Conservation (phyloP, 1,140 invertebrate species). For the Tetramorium simillimum region DNA sequence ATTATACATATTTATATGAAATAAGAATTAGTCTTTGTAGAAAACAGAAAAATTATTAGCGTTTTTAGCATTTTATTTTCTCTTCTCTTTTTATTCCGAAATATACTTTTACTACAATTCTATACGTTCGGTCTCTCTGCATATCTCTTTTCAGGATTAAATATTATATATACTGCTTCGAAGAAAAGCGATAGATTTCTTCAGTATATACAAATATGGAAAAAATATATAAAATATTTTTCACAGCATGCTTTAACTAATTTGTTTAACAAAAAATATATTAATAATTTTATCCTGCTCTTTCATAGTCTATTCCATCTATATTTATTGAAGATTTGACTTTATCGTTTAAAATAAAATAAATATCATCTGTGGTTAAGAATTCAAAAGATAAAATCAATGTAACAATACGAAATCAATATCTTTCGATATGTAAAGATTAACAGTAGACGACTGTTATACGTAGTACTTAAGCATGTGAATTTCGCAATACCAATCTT, state of each 20-base stretch:
- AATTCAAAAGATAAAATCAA: neutral
- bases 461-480: neutral
- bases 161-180: neutral
- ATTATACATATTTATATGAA: neutral
- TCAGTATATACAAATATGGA: neutral
- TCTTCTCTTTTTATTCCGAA: neutral
- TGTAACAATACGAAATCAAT: neutral
- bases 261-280: neutral
- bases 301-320: neutral
- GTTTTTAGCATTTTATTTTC: neutral
- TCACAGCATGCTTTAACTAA: neutral
- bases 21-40: slow-evolving; percentile 11
- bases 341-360: neutral
- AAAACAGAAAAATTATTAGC: neutral
- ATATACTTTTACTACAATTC: neutral
- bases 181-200: neutral
- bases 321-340: neutral
- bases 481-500: neutral
- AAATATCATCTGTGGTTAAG: neutral
- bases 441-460: neutral
- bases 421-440: neutral
- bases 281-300: neutral
- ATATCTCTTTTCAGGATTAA: neutral
- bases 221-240: neutral
- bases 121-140: neutral